These are phyloP conservation scores for Anthophora plumipes DNA, from an alignment of 2,888 invertebrate genomes.

Conservation along the genomic window DNA sequence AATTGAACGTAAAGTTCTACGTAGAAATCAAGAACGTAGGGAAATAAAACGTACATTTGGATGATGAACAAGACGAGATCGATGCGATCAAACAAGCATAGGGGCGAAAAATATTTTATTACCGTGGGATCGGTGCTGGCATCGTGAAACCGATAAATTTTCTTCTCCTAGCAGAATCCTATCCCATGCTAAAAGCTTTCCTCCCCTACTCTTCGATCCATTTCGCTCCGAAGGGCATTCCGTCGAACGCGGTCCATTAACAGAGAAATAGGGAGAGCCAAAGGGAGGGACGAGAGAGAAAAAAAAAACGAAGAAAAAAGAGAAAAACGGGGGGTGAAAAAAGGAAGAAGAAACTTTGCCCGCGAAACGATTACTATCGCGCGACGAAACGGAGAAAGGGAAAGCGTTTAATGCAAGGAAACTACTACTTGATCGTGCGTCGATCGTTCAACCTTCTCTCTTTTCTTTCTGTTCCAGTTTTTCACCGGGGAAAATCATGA, in stretches of 20 bases:
- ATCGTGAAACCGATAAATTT: slow-evolving; percentile 50
- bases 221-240: slow-evolving; percentile 10
- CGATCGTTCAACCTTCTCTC: background rate
- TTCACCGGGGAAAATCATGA: slow-evolving; percentile 88
- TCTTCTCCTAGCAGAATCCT: slow-evolving; percentile 28
- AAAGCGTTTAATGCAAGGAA: background rate
- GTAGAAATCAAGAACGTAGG: background rate
- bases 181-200: slow-evolving; percentile 41
- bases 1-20: too few relatives aligned
- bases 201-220: slow-evolving; percentile 30
- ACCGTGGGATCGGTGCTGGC: slow-evolving; percentile 25
- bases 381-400: background rate
- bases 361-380: background rate
- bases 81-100: background rate
- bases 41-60: background rate
- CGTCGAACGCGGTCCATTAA: slow-evolving; percentile 46
- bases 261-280: too few relatives aligned
- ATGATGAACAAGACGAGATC: too few relatives aligned
- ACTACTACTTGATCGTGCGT: background rate
- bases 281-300: too few relatives aligned
- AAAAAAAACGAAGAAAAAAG: background rate
- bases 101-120: slow-evolving; percentile 42
- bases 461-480: slow-evolving; percentile 85
- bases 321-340: too few relatives aligned
- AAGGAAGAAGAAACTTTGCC: background rate